Evolutionary conservation across 2,797 vertebrate species (phyloP).

Genomic region (Zenarchopterus dispar): DNA sequence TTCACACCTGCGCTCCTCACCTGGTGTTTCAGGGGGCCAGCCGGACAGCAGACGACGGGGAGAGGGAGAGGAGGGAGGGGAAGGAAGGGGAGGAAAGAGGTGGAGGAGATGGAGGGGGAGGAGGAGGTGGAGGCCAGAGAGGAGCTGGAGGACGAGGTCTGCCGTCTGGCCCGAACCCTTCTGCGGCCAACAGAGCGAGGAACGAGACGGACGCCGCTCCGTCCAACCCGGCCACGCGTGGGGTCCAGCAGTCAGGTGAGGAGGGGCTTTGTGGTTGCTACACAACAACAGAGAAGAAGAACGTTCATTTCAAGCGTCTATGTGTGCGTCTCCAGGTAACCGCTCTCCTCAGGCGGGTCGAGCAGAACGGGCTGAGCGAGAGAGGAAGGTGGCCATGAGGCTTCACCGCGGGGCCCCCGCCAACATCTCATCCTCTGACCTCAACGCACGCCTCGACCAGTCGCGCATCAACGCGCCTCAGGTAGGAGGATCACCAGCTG

Average conservation of each 20-base stretch:
- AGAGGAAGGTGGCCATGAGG: constrained; percentile 97
- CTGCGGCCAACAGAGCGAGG: constrained; percentile 89
- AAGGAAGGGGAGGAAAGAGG: constrained; percentile 79
- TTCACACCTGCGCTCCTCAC: neutral
- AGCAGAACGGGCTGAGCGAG: constrained; percentile 92
- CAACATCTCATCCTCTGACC: constrained; percentile 94
- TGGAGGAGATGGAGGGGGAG: constrained; percentile 82
- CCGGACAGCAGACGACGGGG: constrained; percentile 91
- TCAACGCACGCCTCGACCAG: constrained; percentile 93
- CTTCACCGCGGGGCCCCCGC: constrained; percentile 95
- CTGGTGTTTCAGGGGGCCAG: constrained; percentile 86
- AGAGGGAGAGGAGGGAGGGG: constrained; percentile 86
- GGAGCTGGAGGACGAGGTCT: constrained; percentile 88
- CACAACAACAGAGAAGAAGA: neutral
- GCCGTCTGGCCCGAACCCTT: constrained; percentile 88
- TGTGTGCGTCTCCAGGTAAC: constrained; percentile 82
- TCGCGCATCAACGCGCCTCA: constrained; percentile 95
- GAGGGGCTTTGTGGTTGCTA: too few relatives aligned
- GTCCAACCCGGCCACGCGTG: constrained; percentile 88
- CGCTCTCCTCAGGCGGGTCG: constrained; percentile 89
- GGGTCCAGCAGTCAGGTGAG: constrained; percentile 91
- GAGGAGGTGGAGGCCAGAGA: constrained; percentile 81
- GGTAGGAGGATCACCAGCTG: constrained; percentile 67
- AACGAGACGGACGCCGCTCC: constrained; percentile 89
- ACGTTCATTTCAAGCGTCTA: neutral